Percentiles rank a stretch among this genome's conserved stretches.
phyloP scores from a whole-genome alignment of 2,888 invertebrate species.

The Acrobasis consociella region DNA sequence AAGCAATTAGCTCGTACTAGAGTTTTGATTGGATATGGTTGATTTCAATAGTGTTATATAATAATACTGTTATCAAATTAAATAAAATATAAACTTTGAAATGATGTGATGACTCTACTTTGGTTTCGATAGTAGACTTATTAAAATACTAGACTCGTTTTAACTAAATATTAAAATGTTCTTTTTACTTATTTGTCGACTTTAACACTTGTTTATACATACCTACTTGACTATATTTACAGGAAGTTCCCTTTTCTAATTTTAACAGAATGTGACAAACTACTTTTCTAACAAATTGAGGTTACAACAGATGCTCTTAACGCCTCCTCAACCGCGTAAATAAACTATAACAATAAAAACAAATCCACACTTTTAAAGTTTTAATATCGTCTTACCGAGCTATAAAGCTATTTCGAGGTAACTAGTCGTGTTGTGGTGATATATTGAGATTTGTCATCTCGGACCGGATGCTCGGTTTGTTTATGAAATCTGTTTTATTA shows the following conservation, averaged over 20 bases:
- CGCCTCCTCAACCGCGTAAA: too few species aligned
- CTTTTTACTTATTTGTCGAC: too few species aligned
- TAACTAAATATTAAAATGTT: not conserved
- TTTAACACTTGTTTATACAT: too few species aligned
- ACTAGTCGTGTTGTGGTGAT: conserved; percentile 21
- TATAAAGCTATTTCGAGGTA: conserved; percentile 61
- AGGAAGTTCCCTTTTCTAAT: too few species aligned
- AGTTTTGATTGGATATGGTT: not conserved
- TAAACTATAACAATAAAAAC: conserved; percentile 17
- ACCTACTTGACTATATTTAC: too few species aligned
- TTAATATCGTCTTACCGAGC: conserved; percentile 40
- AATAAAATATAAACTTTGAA: not conserved
- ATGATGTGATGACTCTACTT: not conserved
- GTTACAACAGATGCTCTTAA: too few species aligned
- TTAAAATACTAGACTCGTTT: not conserved
- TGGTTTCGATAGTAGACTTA: not conserved
- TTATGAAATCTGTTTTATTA: conserved; percentile 14
- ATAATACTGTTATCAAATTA: not conserved
- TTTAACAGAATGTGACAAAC: too few species aligned
- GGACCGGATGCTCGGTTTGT: conserved; percentile 5
- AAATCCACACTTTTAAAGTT: conserved; percentile 21
- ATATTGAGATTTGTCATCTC: conserved; percentile 10
- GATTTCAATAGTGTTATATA: not conserved
- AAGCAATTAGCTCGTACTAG: not conserved
- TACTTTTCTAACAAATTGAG: too few species aligned